Base-by-base conservation (phyloP, 2,113 vertebrate genomes). In the Galeopterus variegatus region DNA sequence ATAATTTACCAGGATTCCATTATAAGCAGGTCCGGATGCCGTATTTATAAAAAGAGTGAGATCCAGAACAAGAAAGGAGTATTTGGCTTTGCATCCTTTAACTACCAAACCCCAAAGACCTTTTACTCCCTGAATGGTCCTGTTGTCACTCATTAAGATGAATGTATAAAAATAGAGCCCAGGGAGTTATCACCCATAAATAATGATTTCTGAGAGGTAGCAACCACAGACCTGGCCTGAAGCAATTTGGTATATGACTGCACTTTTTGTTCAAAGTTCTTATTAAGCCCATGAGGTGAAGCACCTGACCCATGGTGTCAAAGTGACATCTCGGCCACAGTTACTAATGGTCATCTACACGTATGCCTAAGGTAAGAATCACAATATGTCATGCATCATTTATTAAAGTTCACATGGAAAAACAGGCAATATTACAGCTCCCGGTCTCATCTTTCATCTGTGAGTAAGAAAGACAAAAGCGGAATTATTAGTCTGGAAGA, bases 401-500 rank as follows among this genome's bases (percentile, higher is more conserved):
- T 91, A 91, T 93, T 97, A 90, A 92, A 90, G 88, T 93, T 85
- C 85, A 72, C 64, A 10, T 85, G 72, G 88, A 45, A 26, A 96
- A 84, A 88, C n/a, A 33, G 33, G 67, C 65, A 82, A 58, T 50
- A 50, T 62, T 82, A 75, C 4, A 92, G 60, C 58, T 52, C 36
- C 82, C 1, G 3, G 24, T 62, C 24, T 92, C 48, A 73, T 50
- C 92, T 95, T 95, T 96, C 90, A 60, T 95, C 88, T 82, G 45
- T 95, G 60, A 97, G 72, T 23, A 81, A 50, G 64, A 88, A 84
- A 76, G 41, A 90, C 81, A 82, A 86, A 96, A 88, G 85, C 54
- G 62, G 36, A 94, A 65, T 88, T 95, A 93, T 88, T 67, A 89
- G 52, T 1, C 60, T 92, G 77, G 62, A 95, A 90, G 93, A 83